phyloP scores from a whole-genome alignment of 2,797 vertebrate genomes.

The Etheostoma perlongum region DNA sequence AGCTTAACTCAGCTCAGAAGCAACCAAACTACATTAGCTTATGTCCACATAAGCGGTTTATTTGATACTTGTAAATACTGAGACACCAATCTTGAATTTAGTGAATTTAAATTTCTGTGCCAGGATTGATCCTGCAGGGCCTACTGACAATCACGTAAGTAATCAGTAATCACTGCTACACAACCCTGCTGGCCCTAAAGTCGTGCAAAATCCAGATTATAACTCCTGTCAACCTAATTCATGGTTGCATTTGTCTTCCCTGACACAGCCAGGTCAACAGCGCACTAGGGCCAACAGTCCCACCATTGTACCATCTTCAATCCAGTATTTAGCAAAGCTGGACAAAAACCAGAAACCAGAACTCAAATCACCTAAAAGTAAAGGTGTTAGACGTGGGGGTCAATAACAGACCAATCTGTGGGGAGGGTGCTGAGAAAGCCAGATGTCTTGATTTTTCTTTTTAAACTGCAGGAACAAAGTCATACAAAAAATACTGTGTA shows the following conservation, averaged over 20 bases:
- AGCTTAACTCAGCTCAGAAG: slow-evolving; percentile 37
- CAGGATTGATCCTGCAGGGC: slow-evolving; percentile 39
- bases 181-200: slow-evolving; percentile 15
- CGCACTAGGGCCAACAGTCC: slow-evolving; percentile 8
- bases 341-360: slow-evolving; percentile 30
- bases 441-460: neutral
- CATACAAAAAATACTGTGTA: neutral
- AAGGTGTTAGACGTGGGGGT: neutral
- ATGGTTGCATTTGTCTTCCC: slow-evolving; percentile 21
- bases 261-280: slow-evolving; percentile 48
- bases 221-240: slow-evolving; percentile 53
- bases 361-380: neutral
- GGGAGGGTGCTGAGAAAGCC: neutral
- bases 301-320: slow-evolving; percentile 21
- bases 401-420: neutral
- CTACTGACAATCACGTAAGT: slow-evolving; percentile 61
- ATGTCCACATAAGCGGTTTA: slow-evolving; percentile 45
- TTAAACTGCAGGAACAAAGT: neutral
- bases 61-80: slow-evolving; percentile 40
- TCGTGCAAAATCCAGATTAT: slow-evolving; percentile 35
- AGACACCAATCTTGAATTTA: slow-evolving; percentile 47
- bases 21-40: slow-evolving; percentile 27
- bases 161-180: slow-evolving; percentile 52
- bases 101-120: slow-evolving; percentile 38
- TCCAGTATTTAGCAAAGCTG: slow-evolving; percentile 7